Base-by-base conservation (phyloP, 2,888 invertebrate species). In the Dusona sp. region DNA sequence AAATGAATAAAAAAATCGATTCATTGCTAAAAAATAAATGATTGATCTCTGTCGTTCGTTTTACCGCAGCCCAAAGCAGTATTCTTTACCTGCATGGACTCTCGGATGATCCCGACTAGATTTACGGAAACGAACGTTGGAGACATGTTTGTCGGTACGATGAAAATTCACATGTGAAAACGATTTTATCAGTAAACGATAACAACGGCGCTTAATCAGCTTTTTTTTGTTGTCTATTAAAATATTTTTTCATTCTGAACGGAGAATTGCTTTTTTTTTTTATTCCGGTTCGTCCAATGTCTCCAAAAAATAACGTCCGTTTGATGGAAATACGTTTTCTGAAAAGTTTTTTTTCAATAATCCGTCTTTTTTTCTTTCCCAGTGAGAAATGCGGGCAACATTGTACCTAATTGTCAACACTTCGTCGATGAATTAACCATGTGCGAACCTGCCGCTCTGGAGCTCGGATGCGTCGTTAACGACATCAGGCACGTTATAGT, bases 61-160 rank as follows among this genome's bases (percentile, higher is more conserved):
- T 90, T 85, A 90, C 90, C 91, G 93, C 95, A 99, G 98, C 99
- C 99, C 25, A 98, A 98, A 95, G 98, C 99, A 88, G 97, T 99
- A 87, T 98, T 99, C 95, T 99, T 99, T 95, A 98, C 99, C 65
- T 99, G 99, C 94, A 99, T 99, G 97, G 99, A 99, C 96, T 98
- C 98, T 94, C 96, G 99, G 95, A 98, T 99, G 97, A 97, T 99
- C 91, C 99, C 99, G 36, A 98, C 99, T 84, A 96, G 98, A 94
- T 98, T 99, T 94, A 98, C 98, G 81, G 98, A 98, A 95, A 98
- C 98, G 80, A 97, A 98, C 94, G 98, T 99, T 88, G 99, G 99
- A 68, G 99, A 99, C 94, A 99, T 99, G 98, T 99, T 99, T 95
- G 97, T 99, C 91, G 98, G 98, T 98, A 95, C 92, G 95, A 92